Evolutionary conservation across 2,888 invertebrate genomes (phyloP), one percentile per base, ranked within the genome.

Genomic region (Drosophila peninsularis): DNA sequence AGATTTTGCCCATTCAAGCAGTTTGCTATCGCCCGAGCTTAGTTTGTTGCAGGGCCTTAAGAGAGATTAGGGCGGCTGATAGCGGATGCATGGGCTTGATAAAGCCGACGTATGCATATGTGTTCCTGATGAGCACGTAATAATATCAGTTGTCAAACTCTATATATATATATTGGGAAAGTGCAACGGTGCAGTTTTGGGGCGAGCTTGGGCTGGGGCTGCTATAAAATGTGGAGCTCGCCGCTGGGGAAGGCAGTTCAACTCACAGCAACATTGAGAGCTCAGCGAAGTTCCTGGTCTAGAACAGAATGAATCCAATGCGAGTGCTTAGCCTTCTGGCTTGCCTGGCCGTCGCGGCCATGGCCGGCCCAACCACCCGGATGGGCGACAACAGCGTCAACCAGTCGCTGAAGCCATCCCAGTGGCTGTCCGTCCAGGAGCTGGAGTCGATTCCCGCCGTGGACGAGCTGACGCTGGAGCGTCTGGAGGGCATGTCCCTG

Each of bases 391-490:
- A 42, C 49, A 62, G 72, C 17, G 85, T 64, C 30, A 78, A 42
- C 62, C 78, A 78, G 55, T 57, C 71, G 30, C 49, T 90, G 65
- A 90, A 82, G 66, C 88, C 91, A 14, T 75, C 80, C 3, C 80
- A 90, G 44, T 90, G 90, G 91, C 62, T 90, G n/a, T 80, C 90
- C 3, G 21, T 63, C 0, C 69, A 81, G 39, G 71, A 89, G 37
- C 62, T 90, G 88, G 82, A 91, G 62, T 60, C 71, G 1, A 67
- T 90, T 45, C 91, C 90, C n/a, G 68, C 89, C 5, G 55, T 90
- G 32, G 78, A 91, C 56, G 82, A 90, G 5, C 64, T 91, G 34
- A 82, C 79, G 13, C 30, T 88, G 44, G 71, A 85, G 32, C 80
- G 75, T 19, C 67, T 90, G 78, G 90, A 91, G 74, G 68, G 27